Percentiles rank a stretch among this genome's conserved stretches.
phyloP scores from a whole-genome alignment of 2,113 vertebrate species.

The Zosterops lateralis region DNA sequence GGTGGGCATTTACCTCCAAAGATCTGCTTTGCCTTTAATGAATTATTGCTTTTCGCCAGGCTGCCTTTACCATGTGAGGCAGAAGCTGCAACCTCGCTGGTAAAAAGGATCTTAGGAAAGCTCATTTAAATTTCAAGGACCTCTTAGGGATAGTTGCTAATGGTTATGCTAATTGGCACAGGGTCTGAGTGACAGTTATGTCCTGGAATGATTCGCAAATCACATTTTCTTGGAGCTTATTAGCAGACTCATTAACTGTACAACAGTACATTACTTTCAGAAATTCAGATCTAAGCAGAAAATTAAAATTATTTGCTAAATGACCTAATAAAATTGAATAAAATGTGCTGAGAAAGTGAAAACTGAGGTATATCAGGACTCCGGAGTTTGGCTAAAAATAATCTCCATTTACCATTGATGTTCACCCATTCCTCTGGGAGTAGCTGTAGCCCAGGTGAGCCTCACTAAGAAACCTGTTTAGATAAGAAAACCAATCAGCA shows the following conservation, averaged over 20 bases:
- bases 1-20: conserved; percentile 15
- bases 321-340: conserved; percentile 79
- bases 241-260: conserved; percentile 79
- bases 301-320: conserved; percentile 84
- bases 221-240: conserved; percentile 77
- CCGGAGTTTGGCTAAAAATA: conserved; percentile 49
- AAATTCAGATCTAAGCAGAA: conserved; percentile 83
- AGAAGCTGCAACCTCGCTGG: neutral
- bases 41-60: conserved; percentile 16
- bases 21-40: neutral
- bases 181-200: conserved; percentile 76
- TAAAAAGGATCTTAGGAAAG: conserved; percentile 56
- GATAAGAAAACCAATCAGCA: neutral
- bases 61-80: neutral
- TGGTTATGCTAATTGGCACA: conserved; percentile 68
- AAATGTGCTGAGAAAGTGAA: conserved; percentile 76
- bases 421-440: neutral
- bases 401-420: neutral
- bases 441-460: neutral
- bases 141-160: conserved; percentile 68
- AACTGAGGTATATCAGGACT: conserved; percentile 46
- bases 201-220: conserved; percentile 74
- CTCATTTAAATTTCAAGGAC: conserved; percentile 71
- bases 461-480: neutral
- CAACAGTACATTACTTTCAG: conserved; percentile 79